Evolutionary conservation across 2,797 vertebrate genomes (phyloP).

Genomic region (Eulemur rubriventer): DNA sequence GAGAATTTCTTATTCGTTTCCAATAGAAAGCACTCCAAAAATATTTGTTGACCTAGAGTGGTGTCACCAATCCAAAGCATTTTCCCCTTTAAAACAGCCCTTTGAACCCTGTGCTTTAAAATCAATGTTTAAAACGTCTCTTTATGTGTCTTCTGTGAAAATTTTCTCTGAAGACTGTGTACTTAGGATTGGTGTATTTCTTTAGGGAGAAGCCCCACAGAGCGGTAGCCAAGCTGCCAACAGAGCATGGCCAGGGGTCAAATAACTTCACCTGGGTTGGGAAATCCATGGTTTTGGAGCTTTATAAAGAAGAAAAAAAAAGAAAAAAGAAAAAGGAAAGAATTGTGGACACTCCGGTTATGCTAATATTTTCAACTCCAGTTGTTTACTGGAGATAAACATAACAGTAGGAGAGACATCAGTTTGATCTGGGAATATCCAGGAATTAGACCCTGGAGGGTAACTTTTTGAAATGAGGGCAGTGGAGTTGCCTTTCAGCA

Average conservation of each 20-base stretch:
- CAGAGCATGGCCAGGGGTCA: no score
- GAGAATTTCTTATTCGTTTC: neutral
- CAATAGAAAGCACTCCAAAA: neutral
- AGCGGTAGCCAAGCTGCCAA: neutral
- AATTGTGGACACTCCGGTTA: neutral
- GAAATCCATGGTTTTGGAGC: neutral
- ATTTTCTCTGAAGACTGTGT: neutral
- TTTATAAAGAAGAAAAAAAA: neutral
- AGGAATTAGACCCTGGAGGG: neutral
- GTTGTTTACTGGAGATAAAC: neutral
- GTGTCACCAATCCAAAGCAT: neutral
- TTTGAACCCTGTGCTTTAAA: neutral
- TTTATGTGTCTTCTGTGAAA: neutral
- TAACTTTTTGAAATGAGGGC: neutral
- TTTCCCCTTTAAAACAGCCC: neutral
- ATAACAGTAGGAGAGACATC: neutral
- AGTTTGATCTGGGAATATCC: neutral
- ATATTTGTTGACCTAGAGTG: neutral
- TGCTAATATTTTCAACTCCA: neutral
- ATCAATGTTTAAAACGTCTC: neutral
- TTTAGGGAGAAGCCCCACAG: neutral
- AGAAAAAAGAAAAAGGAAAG: neutral
- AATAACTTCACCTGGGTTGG: neutral
- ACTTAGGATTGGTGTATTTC: neutral
- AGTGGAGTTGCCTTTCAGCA: neutral